Evolutionary conservation across 2,797 vertebrate genomes (phyloP), one percentile per base, ranked within the genome.

Genomic region (Cottoperca gobio): DNA sequence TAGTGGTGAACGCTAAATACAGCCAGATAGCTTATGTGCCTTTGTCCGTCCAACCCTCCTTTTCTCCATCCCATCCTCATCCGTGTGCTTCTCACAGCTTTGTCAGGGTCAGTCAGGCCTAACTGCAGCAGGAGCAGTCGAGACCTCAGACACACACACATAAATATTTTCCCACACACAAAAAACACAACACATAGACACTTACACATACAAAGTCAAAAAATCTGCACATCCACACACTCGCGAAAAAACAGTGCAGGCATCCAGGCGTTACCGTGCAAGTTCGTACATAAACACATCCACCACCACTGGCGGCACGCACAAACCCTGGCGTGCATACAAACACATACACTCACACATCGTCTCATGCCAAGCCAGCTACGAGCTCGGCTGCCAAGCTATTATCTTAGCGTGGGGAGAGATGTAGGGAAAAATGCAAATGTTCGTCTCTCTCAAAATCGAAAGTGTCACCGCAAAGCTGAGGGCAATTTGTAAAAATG

Each of bases 401-500:
- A 92, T 92, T 92, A 91, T 94, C 88, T 90, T 78, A 84, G 79
- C 54, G n/a, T 42, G 65, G 79, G 86, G 84, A 86, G 26, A 46
- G 77, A n/a, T n/a, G n/a, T n/a, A n/a, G 71, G 82, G 55, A 42
- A 83, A 92, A 93, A 94, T 92, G 91, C 87, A 93, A 92, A 94
- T 91, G 89, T 86, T 87, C 73, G 74, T 77, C 84, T 84, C 82
- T 87, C 87, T 91, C 76, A 86, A 88, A 94, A 94, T 93, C 78
- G 79, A 93, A 93, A 92, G 87, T 92, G 93, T 93, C 93, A 91
- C 84, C 57, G 78, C 74, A 84, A 92, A 93, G 92, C 93, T 91
- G 89, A 90, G 82, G 85, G 92, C 92, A 93, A 91, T 94, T 94
- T 94, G 89, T 92, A 89, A 92, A 92, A 92, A 92, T 71, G 19